Evolutionary conservation across 1,140 invertebrate genomes (phyloP).

Genomic region (Dendroctonus ponderosae): DNA sequence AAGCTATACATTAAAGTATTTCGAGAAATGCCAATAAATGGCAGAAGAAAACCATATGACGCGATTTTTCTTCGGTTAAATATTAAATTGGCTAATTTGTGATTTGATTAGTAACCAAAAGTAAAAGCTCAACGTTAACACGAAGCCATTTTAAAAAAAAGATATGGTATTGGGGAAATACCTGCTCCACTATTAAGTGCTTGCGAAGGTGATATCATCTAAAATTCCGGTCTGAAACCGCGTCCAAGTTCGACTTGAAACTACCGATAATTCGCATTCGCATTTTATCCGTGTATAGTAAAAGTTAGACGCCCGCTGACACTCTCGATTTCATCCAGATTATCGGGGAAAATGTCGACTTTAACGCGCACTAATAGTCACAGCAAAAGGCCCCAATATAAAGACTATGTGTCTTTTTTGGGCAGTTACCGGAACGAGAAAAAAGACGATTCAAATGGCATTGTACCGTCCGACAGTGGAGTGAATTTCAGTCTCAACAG

Average conservation of each 20-base stretch:
- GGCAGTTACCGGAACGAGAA: conserved; percentile 39
- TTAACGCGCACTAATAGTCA: conserved; percentile 28
- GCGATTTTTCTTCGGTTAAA: too few species aligned
- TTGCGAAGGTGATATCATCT: conserved; percentile 31
- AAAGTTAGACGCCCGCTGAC: conserved; percentile 10
- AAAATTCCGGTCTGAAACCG: conserved; percentile 33
- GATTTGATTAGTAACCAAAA: too few species aligned
- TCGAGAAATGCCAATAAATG: too few species aligned
- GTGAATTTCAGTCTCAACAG: conserved; percentile 30
- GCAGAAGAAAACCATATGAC: too few species aligned
- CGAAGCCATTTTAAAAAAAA: too few species aligned
- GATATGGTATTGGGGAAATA: neutral
- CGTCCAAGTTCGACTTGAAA: conserved; percentile 25
- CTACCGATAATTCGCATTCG: conserved; percentile 33
- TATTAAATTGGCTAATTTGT: too few species aligned
- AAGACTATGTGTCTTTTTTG: conserved; percentile 43
- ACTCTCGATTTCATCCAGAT: conserved; percentile 25
- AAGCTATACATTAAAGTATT: too few species aligned
- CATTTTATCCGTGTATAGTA: conserved; percentile 34
- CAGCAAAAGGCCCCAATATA: conserved; percentile 36
- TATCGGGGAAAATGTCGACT: conserved; percentile 27
- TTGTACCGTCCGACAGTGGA: conserved; percentile 35
- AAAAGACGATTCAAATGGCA: conserved; percentile 38
- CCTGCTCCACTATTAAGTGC: conserved; percentile 18
- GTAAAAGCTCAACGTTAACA: too few species aligned